Evolutionary conservation across 2,888 invertebrate species (phyloP), one percentile per base, ranked within the genome.

Genomic region (Metopia argyrocephala): DNA sequence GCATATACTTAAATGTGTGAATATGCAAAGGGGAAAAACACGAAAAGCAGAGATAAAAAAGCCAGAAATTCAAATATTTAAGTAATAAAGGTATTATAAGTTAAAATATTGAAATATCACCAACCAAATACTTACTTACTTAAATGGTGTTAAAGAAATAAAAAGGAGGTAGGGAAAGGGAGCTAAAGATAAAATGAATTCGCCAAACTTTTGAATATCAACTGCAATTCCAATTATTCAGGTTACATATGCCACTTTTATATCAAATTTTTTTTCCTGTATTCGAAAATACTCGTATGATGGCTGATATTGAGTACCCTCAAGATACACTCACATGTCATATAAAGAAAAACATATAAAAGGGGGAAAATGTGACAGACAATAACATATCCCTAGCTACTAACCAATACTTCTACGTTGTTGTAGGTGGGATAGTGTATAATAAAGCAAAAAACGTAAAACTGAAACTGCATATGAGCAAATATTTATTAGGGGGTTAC

Each of bases 101-200:
- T 75, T 70, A 79, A 75, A 70, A 66, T 75, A 75, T 75, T 57
- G 23, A n/a, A n/a, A n/a, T n/a, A n/a, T n/a, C n/a, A n/a, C n/a
- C n/a, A n/a, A n/a, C n/a, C n/a, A n/a, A n/a, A n/a, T n/a, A n/a
- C n/a, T n/a, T n/a, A n/a, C n/a, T n/a, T n/a, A n/a, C n/a, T n/a
- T n/a, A n/a, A 23, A 21, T 27, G 50, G 25, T n/a, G 23, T 12
- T 27, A 46, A 23, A 7, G 15, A 18, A 52, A 25, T 25, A 54
- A 56, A 57, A 69, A 70, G 15, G 38, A 15, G 38, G 15, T 9
- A 31, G 31, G 2, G 12, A 31, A 12, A 31, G 9, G 12, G 12
- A 12, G 31, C 31, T 3, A 31, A 12, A 7, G 31, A 31, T 9
- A 15, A 12, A 38, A 38, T 38, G 38, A 15, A 68, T 56, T 5